phyloP scores from a whole-genome alignment of 1,140 invertebrate species.

The Aphidius gifuensis region DNA sequence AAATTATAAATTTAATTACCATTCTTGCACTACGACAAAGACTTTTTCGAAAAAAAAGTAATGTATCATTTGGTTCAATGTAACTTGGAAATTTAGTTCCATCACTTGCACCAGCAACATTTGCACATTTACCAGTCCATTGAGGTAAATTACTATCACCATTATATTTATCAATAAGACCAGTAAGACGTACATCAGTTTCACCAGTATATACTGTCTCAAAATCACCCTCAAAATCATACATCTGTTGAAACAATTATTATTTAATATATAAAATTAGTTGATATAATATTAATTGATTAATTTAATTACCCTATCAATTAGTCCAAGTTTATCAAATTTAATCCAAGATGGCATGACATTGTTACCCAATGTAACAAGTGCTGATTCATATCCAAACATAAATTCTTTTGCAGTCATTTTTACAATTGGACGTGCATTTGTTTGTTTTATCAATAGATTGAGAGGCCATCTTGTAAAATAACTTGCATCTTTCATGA shows the following conservation, averaged over 20 bases:
- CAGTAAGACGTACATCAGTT: slow-evolving; percentile 60
- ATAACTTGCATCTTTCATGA: slow-evolving; percentile 63
- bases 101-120: slow-evolving; percentile 76
- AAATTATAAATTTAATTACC: slow-evolving; percentile 48
- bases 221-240: slow-evolving; percentile 76
- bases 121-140: slow-evolving; percentile 73
- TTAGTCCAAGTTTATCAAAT: slow-evolving; percentile 77
- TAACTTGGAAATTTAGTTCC: slow-evolving; percentile 78
- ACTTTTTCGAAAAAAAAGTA: slow-evolving; percentile 78
- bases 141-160: slow-evolving; percentile 69
- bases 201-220: slow-evolving; percentile 78
- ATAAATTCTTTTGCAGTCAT: slow-evolving; percentile 82
- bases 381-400: slow-evolving; percentile 72
- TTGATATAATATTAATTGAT: background rate
- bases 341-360: slow-evolving; percentile 76
- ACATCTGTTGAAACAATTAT: slow-evolving; percentile 64
- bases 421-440: slow-evolving; percentile 64
- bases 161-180: slow-evolving; percentile 74
- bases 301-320: slow-evolving; percentile 66
- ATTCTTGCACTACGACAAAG: slow-evolving; percentile 72
- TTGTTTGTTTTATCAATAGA: slow-evolving; percentile 63
- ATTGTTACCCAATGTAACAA: slow-evolving; percentile 73
- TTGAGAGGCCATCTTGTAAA: slow-evolving; percentile 67
- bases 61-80: slow-evolving; percentile 64
- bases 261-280: too few relatives aligned